A percentile compares a stretch with the other conserved stretches of the same genome.
Conservation (phyloP, 2,888 invertebrate species). For the Xestia rhomboidea region DNA sequence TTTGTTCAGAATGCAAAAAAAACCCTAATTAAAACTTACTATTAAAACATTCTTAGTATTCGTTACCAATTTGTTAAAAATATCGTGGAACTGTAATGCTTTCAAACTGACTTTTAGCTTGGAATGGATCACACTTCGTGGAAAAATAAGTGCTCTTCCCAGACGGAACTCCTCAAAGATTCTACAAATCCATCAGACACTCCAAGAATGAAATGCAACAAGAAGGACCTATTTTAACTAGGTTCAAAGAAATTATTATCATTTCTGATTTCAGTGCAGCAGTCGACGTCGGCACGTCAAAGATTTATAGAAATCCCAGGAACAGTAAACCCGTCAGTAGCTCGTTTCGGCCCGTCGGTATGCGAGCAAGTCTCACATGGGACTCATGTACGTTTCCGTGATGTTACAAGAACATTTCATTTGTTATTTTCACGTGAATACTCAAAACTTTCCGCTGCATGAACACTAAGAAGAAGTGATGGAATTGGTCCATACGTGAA, state of each 20-base stretch:
- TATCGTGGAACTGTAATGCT: no score
- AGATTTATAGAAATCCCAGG: slow-evolving; percentile 49
- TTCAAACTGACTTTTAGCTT: background rate
- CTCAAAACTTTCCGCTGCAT: background rate
- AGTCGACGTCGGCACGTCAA: slow-evolving; percentile 1
- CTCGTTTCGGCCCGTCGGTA: background rate
- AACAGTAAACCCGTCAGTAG: slow-evolving; percentile 40
- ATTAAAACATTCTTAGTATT: background rate
- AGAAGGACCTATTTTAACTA: background rate
- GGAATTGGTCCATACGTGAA: background rate
- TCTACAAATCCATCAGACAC: background rate
- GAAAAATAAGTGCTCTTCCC: background rate
- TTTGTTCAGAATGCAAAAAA: background rate
- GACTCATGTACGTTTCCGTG: slow-evolving; percentile 22
- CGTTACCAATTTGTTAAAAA: background rate
- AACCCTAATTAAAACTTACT: background rate
- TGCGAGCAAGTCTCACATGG: slow-evolving; percentile 6
- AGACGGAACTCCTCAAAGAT: background rate
- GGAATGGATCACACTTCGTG: background rate
- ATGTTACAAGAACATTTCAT: slow-evolving; percentile 5
- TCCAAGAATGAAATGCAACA: background rate
- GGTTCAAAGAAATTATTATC: slow-evolving; percentile 25
- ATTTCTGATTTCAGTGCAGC: slow-evolving; percentile 2
- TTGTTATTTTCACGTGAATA: background rate
- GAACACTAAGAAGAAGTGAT: background rate